A percentile compares a stretch with the other conserved stretches of the same genome.
Evolutionary conservation across 2,888 invertebrate species (phyloP).

Genomic region (Adelognathus sp.): DNA sequence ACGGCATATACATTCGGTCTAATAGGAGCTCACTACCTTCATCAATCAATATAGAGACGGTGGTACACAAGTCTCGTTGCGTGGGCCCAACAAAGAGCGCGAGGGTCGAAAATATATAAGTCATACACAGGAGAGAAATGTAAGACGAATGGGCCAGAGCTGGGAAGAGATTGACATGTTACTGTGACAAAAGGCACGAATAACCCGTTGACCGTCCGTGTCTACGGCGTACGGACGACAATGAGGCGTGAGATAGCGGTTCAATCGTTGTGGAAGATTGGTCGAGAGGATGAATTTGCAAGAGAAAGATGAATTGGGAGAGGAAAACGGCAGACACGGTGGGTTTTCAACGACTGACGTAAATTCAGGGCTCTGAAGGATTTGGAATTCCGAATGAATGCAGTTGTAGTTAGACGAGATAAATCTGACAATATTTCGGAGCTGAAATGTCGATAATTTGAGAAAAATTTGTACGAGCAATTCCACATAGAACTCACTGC

Average conservation of each 20-base stretch:
- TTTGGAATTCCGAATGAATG: too few relatives aligned
- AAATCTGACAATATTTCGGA: too few relatives aligned
- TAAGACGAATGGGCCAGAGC: background rate
- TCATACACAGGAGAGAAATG: background rate
- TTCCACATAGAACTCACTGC: too few relatives aligned
- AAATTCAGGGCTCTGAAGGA: background rate
- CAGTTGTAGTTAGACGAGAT: too few relatives aligned
- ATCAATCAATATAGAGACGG: constrained; percentile 8
- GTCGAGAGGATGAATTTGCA: constrained; percentile 15
- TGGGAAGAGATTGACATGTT: background rate
- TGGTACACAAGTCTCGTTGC: background rate
- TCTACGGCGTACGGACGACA: constrained; percentile 9
- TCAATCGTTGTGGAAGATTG: constrained; percentile 12
- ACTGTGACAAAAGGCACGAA: background rate
- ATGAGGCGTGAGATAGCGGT: constrained; percentile 29
- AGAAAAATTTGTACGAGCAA: too few relatives aligned
- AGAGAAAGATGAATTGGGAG: constrained; percentile 15
- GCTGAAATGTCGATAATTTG: too few relatives aligned
- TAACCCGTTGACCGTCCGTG: constrained; percentile 20
- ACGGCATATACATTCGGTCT: background rate
- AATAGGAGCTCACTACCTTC: background rate
- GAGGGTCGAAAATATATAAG: constrained; percentile 1
- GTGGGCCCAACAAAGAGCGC: constrained; percentile 30
- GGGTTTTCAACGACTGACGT: background rate
- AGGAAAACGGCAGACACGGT: background rate